A percentile compares a stretch with the other conserved stretches of the same genome.
These are phyloP conservation scores for Amiota communis DNA, from an alignment of 2,888 invertebrate species.

Conservation along the genomic window DNA sequence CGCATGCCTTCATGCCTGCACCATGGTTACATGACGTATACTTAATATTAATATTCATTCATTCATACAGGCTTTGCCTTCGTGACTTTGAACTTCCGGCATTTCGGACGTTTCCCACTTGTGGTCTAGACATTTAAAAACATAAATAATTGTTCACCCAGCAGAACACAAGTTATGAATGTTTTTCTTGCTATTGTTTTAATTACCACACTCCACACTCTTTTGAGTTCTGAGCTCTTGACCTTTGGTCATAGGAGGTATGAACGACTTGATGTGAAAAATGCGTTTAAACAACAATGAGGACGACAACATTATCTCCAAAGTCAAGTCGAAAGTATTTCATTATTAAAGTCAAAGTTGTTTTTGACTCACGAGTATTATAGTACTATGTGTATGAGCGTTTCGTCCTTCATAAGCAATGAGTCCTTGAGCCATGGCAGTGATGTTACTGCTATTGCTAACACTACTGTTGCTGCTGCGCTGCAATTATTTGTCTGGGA, in stretches of 20 bases:
- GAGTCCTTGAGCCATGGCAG: background rate
- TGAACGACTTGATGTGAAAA: no score
- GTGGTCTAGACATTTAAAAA: constrained; percentile 61
- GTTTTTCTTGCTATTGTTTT: no score
- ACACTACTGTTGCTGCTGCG: background rate
- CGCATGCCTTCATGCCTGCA: no score
- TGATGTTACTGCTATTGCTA: constrained; percentile 18
- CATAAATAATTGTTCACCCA: constrained; percentile 58
- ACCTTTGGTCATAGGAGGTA: background rate
- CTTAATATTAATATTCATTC: constrained; percentile 52
- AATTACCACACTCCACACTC: background rate
- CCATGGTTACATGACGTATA: background rate
- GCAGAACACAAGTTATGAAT: constrained; percentile 40
- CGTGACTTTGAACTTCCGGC: constrained; percentile 41
- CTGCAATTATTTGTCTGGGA: constrained; percentile 52
- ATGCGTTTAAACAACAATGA: no score
- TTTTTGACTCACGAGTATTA: no score
- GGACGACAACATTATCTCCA: constrained; percentile 1
- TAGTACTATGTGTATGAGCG: no score
- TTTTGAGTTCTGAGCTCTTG: constrained; percentile 3
- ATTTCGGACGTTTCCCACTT: background rate
- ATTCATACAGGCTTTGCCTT: constrained; percentile 42
- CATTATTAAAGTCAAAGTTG: background rate
- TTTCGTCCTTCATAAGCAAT: background rate
- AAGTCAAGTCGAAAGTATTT: background rate